These are phyloP conservation scores for Dasypolia templi DNA, from an alignment of 2,888 invertebrate species.

Conservation along the genomic window DNA sequence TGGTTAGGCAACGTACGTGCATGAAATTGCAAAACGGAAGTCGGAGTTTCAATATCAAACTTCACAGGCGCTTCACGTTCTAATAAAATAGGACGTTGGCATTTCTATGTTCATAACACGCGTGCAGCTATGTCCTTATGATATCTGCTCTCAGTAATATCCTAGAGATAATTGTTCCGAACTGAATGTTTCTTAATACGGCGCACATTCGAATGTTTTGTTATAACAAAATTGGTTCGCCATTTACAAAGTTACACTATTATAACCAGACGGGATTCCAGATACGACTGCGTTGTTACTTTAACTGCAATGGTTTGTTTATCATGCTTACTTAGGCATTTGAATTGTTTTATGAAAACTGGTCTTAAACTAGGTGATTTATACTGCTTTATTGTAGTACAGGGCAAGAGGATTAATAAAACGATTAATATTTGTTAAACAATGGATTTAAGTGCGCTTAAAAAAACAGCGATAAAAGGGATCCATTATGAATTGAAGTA, in stretches of 20 bases:
- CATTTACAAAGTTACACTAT: conserved; percentile 45
- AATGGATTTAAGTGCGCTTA: conserved; percentile 45
- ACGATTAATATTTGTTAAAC: conserved; percentile 49
- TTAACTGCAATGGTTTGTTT: conserved; percentile 8
- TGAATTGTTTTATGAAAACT: conserved; percentile 28
- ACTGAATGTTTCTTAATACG: conserved; percentile 48
- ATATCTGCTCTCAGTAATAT: conserved; percentile 35
- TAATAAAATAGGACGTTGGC: conserved; percentile 42
- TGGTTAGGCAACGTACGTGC: conserved; percentile 28
- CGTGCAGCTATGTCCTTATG: conserved; percentile 29
- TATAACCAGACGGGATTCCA: conserved; percentile 11
- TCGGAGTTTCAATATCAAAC: conserved; percentile 41
- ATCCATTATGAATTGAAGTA: conserved; percentile 28
- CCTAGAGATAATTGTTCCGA: conserved; percentile 42
- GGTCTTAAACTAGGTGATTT: conserved; percentile 19
- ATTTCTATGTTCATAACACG: conserved; percentile 32
- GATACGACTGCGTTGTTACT: conserved; percentile 19
- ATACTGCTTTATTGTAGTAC: conserved; percentile 37
- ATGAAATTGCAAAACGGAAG: conserved; percentile 50
- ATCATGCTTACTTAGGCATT: neutral
- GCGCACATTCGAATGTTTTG: conserved; percentile 48
- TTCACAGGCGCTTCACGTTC: conserved; percentile 34
- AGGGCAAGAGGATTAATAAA: conserved; percentile 28
- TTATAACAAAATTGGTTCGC: conserved; percentile 48
- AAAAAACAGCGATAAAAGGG: conserved; percentile 32